Conservation (phyloP, 2,888 invertebrate genomes). For the Leptothorax acervorum region DNA sequence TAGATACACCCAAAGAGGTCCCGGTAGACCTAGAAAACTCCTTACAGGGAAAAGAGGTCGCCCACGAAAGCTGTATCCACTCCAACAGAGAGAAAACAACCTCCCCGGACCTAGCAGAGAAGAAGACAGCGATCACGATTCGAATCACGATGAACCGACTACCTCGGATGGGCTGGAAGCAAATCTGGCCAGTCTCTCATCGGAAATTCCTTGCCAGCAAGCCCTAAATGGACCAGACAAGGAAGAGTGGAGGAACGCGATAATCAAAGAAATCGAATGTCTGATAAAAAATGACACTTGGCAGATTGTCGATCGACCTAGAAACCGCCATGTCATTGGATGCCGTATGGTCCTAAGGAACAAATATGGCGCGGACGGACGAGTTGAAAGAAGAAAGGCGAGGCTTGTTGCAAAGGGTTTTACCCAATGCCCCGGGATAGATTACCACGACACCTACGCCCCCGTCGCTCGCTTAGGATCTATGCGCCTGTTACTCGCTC, state of each 20-base stretch:
- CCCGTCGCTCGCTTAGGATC: not conserved
- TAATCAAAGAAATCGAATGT: not conserved
- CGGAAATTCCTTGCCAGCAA: not conserved
- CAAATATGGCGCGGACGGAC: not conserved
- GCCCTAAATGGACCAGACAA: not conserved
- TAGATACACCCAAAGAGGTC: not conserved
- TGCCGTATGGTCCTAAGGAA: not conserved
- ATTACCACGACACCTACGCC: not conserved
- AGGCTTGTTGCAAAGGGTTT: not conserved
- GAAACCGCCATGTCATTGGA: not conserved
- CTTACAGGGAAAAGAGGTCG: not conserved
- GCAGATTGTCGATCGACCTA: not conserved
- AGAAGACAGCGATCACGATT: not conserved
- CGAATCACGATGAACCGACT: not conserved
- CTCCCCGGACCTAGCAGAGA: not conserved
- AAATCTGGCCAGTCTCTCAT: not conserved
- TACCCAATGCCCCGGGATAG: not conserved
- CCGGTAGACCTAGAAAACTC: not conserved
- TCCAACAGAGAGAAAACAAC: not conserved
- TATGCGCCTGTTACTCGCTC: not conserved
- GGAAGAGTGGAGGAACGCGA: not conserved
- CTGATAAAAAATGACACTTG: not conserved
- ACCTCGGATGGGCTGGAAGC: too few relatives aligned
- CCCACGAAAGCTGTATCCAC: not conserved
- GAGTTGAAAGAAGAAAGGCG: not conserved